phyloP scores from a whole-genome alignment of 2,797 vertebrate genomes.

The Mustela erminea region DNA sequence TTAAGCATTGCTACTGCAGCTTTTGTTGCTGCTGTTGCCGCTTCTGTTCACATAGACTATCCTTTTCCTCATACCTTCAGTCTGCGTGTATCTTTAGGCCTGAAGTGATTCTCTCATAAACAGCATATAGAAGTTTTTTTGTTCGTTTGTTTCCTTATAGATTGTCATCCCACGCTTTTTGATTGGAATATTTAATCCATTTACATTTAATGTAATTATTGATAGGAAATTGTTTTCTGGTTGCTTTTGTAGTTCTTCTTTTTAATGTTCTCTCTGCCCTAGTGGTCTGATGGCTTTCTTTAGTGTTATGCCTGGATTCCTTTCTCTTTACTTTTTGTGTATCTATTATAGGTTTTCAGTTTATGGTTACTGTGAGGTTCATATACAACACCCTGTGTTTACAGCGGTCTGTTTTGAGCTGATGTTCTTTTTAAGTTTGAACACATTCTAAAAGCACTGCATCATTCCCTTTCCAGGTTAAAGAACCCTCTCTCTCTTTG shows the following conservation, averaged over 20 bases:
- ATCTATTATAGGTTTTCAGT: background rate
- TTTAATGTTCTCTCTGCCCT: background rate
- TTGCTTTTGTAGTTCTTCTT: background rate
- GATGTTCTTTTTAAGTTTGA: background rate
- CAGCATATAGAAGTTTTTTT: background rate
- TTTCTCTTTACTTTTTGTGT: background rate
- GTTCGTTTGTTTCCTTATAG: background rate
- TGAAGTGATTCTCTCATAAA: background rate
- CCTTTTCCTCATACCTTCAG: background rate
- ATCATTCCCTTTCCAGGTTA: background rate
- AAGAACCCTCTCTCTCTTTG: background rate
- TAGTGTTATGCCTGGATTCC: background rate
- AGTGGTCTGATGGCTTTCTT: background rate
- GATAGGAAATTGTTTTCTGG: background rate
- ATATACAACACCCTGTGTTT: background rate
- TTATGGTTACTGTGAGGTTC: background rate
- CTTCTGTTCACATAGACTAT: background rate
- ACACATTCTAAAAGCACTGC: background rate
- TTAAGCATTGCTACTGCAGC: background rate
- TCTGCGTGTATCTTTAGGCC: background rate
- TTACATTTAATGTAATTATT: background rate
- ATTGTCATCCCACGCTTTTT: background rate
- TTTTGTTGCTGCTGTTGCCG: background rate
- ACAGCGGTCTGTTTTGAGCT: background rate
- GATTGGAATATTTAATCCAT: background rate